Evolutionary conservation across 2,888 invertebrate genomes (phyloP), one percentile per base, ranked within the genome.

Genomic region (Morpho helenor): DNA sequence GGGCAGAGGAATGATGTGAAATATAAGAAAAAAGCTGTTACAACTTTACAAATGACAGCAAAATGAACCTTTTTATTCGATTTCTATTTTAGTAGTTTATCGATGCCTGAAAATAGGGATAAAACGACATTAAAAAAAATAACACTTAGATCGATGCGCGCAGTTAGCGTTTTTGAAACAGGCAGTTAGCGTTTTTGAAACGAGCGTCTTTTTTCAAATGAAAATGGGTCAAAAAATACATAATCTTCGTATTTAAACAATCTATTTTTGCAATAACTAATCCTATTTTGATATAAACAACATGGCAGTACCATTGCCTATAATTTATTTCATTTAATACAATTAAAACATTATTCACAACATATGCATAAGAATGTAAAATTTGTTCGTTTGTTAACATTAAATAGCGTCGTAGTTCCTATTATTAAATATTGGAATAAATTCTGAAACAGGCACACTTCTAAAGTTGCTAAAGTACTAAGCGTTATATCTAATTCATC

Each of bases 391-490:
- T 57, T 56, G 51, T 42, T 56, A 42, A 51, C 49, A 44, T 10
- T 59, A 59, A 47, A 62, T 59, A 63, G 64, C 62, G 49, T 60
- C 66, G 58, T 63, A 58, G 9, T 51, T 44, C 56, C 58, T 63
- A 70, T 55, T 31, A 59, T 65, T 68, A 71, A 68, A 54, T 60
- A 68, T 58, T 61, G 51, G 59, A 70, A 65, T 74, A 74, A 60
- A 71, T 63, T 66, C 72, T 77, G 78, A 59, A 67, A 75, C 79
- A 86, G 84, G 84, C 86, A 86, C 86, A 80, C 84, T 63, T 68
- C 84, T 84, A 87, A 76, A 76, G 83, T 68, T 69, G 75, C 83
- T 84, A 72, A 78, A 77, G 76, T 75, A 77, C 83, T 82, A 81
- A 74, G 75, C 75, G 69, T 66, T 73, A 73, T 57, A 46, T 56